Evolutionary conservation across 92 coral and sea anemone genomes (phyloP).

Genomic region (Montipora capitata): DNA sequence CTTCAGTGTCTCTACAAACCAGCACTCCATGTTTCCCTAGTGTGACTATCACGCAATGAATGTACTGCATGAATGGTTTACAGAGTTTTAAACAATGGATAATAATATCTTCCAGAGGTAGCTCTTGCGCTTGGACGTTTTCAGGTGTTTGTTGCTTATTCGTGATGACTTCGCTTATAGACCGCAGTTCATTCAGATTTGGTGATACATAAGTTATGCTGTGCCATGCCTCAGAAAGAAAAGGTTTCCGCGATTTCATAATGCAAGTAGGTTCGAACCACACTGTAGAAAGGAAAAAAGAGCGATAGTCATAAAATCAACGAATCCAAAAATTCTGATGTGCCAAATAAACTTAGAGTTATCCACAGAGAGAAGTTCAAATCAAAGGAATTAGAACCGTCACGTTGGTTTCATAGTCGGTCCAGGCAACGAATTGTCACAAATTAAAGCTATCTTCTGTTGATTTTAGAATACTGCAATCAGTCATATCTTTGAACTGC

Average conservation of each 20-base stretch:
- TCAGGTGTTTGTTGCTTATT: conserved; percentile 19
- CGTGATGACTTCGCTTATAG: conserved; percentile 83
- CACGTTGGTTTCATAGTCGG: too few species aligned
- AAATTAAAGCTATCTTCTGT: too few species aligned
- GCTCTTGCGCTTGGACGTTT: conserved; percentile 21
- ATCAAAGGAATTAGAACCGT: too few species aligned
- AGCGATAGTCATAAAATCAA: too few species aligned
- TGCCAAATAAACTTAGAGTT: too few species aligned
- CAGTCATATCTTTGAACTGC: neutral
- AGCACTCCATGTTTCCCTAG: conserved; percentile 93
- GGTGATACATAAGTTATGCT: conserved; percentile 93
- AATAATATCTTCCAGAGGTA: conserved; percentile 80
- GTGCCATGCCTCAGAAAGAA: conserved; percentile 85
- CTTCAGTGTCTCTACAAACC: conserved; percentile 93
- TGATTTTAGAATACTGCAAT: too few species aligned
- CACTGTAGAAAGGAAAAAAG: conserved; percentile 55
- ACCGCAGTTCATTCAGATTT: conserved; percentile 88
- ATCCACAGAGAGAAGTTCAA: too few species aligned
- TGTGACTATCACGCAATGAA: conserved; percentile 91
- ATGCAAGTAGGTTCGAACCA: conserved; percentile 98
- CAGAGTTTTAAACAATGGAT: conserved; percentile 90
- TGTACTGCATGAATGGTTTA: conserved; percentile 86
- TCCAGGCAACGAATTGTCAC: too few species aligned
- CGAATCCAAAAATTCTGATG: too few species aligned
- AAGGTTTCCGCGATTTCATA: conserved; percentile 87